Evolutionary conservation across 2,113 vertebrate species (phyloP).

Genomic region (Chionis minor): DNA sequence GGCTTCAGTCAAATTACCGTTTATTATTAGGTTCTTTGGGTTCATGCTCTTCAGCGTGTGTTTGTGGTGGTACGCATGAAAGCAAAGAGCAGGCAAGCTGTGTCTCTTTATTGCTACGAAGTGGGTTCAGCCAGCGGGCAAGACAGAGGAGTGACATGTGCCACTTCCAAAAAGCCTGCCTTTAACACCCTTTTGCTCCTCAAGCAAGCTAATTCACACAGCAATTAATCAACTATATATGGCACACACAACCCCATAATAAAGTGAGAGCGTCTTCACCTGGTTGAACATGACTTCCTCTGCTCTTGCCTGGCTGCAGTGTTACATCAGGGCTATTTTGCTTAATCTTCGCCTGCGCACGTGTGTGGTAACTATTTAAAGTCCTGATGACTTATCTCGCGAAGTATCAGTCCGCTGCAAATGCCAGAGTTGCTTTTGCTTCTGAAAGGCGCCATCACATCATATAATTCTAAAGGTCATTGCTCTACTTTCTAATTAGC

Average conservation of each 20-base stretch:
- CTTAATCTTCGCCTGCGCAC: neutral
- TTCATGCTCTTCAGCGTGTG: accelerated
- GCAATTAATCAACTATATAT: conserved; percentile 10
- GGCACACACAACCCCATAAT: neutral
- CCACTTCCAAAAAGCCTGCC: neutral
- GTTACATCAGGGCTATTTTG: neutral
- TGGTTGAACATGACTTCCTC: conserved; percentile 44
- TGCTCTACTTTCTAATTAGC: neutral
- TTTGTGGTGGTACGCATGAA: neutral
- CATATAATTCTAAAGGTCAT: neutral
- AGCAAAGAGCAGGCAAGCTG: neutral
- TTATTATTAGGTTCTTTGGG: neutral
- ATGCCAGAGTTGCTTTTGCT: neutral
- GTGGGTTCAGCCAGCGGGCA: neutral
- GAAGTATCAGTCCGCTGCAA: neutral
- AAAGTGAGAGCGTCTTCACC: neutral
- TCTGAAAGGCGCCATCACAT: neutral
- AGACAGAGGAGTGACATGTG: neutral
- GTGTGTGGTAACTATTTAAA: neutral
- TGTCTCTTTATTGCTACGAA: conserved; percentile 22
- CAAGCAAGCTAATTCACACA: neutral
- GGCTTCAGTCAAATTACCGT: neutral
- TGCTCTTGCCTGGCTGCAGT: neutral
- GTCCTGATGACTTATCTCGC: neutral
- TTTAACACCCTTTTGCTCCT: neutral